phyloP scores from a whole-genome alignment of 2,113 vertebrate genomes.

The Stigmatopora nigra region DNA sequence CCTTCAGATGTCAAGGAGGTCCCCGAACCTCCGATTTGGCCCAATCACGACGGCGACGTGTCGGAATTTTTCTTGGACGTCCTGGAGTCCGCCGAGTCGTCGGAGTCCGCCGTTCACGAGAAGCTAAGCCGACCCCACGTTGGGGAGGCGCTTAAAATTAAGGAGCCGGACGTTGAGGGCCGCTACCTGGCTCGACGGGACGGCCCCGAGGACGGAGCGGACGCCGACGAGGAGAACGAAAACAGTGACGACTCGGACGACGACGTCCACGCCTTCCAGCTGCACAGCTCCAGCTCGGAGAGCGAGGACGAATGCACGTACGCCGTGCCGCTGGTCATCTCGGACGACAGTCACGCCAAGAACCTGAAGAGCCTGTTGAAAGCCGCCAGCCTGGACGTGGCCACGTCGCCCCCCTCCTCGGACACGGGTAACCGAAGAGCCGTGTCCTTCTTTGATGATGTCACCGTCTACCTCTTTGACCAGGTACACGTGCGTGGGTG shows the following conservation, averaged over 20 bases:
- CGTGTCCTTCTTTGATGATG: conserved; percentile 91
- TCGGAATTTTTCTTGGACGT: conserved; percentile 13
- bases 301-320: conserved; percentile 79
- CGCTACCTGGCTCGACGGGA: conserved; percentile 82
- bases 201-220: conserved; percentile 74
- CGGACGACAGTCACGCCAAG: conserved; percentile 70
- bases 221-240: conserved; percentile 86
- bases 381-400: conserved; percentile 33
- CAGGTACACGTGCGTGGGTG: conserved; percentile 72
- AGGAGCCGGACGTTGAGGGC: conserved; percentile 89
- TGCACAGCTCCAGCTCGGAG: conserved; percentile 85
- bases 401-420: conserved; percentile 18
- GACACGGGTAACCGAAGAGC: conserved; percentile 70
- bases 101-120: conserved; percentile 49
- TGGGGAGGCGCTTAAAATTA: conserved; percentile 76
- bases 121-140: conserved; percentile 68
- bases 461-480: conserved; percentile 95
- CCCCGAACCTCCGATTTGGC: conserved; percentile 6
- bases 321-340: conserved; percentile 79
- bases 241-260: conserved; percentile 95
- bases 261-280: conserved; percentile 78
- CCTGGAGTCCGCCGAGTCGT: background rate
- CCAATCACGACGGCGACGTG: conserved; percentile 7
- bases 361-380: conserved; percentile 86
- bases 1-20: conserved; percentile 13